These are phyloP conservation scores for Tenthredo livida DNA, from an alignment of 2,888 invertebrate genomes.

Conservation along the genomic window DNA sequence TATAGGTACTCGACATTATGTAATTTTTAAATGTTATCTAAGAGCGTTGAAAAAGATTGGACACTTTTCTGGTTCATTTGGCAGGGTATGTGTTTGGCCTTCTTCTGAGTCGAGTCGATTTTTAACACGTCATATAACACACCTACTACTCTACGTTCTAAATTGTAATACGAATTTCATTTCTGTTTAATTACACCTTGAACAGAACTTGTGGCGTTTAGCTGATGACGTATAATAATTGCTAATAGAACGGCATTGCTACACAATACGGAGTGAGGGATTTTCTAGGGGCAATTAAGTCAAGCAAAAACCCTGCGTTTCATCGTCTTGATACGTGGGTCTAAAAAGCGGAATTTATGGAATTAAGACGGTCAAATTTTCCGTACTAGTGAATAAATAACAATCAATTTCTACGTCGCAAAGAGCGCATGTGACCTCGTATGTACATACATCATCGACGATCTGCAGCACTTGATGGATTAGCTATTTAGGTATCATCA, in stretches of 20 bases:
- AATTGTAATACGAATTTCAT: background rate
- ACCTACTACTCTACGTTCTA: constrained; percentile 4
- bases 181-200: constrained; percentile 16
- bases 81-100: background rate
- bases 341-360: background rate
- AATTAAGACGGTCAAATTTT: background rate
- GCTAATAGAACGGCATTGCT: background rate
- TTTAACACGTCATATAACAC: background rate
- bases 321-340: background rate
- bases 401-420: background rate
- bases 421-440: background rate
- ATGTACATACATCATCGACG: background rate
- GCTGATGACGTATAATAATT: background rate
- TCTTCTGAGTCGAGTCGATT: background rate
- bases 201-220: background rate
- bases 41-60: background rate
- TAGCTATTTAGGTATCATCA: background rate
- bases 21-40: background rate
- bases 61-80: background rate
- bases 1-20: background rate
- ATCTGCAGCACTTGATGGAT: background rate
- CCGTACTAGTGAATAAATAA: background rate
- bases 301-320: background rate
- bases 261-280: background rate
- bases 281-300: background rate